phyloP scores from a whole-genome alignment of 1,140 invertebrate genomes.

The Antheraea mylitta region DNA sequence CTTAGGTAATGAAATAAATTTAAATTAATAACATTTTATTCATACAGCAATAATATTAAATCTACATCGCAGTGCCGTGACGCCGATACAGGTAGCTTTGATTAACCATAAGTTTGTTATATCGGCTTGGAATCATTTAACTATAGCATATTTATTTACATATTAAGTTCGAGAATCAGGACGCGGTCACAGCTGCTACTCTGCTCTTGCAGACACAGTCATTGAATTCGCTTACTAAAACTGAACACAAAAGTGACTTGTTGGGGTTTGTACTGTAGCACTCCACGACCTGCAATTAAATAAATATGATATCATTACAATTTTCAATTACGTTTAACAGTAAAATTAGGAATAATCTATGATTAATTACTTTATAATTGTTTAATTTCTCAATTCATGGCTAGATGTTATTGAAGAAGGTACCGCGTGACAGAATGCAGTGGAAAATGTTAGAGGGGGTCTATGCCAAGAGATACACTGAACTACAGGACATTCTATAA shows the following conservation, averaged over 20 bases:
- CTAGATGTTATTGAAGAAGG: too few species aligned
- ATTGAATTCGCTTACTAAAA: slow-evolving; percentile 72
- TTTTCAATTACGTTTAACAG: too few species aligned
- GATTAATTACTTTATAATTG: too few species aligned
- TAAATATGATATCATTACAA: not conserved
- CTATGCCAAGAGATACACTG: too few species aligned
- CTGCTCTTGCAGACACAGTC: slow-evolving; percentile 72
- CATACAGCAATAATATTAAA: slow-evolving; percentile 67
- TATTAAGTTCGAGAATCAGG: slow-evolving; percentile 35
- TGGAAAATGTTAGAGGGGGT: too few species aligned
- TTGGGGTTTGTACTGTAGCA: slow-evolving; percentile 69
- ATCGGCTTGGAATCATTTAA: slow-evolving; percentile 27
- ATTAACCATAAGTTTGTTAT: slow-evolving; percentile 10
- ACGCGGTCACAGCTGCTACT: slow-evolving; percentile 59
- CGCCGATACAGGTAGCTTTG: slow-evolving; percentile 5
- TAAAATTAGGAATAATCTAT: too few species aligned
- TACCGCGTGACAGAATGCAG: too few species aligned
- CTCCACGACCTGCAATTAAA: slow-evolving; percentile 54
- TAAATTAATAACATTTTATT: slow-evolving; percentile 70
- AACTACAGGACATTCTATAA: too few species aligned
- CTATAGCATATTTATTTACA: slow-evolving; percentile 30
- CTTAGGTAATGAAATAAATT: not conserved
- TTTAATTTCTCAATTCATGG: too few species aligned
- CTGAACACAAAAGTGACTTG: slow-evolving; percentile 66
- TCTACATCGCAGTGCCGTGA: slow-evolving; percentile 50